Conservation (phyloP, 30 jellyfish, hydroid and myxozoan genomes). For the Chrysaora quinquecirrha region DNA sequence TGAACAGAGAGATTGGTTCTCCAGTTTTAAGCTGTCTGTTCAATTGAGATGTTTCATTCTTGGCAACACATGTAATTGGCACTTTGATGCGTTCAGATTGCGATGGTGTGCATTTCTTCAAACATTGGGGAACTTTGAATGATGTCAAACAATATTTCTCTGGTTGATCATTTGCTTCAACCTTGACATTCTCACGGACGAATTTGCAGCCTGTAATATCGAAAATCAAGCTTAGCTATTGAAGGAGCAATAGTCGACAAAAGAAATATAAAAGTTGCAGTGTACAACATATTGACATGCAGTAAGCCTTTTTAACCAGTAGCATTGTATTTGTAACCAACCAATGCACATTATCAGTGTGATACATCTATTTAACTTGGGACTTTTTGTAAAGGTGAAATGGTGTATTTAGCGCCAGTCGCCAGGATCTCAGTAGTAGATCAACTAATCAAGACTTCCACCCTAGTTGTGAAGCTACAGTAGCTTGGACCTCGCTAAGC, state of each 20-base stretch:
- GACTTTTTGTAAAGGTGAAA: no score
- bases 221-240: background rate
- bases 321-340: background rate
- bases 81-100: conserved; percentile 22
- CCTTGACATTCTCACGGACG: conserved; percentile 36
- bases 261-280: background rate
- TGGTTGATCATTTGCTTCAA: conserved; percentile 6
- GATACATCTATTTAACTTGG: background rate
- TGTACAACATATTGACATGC: background rate
- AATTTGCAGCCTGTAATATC: conserved; percentile 40
- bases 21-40: conserved; percentile 26
- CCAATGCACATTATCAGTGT: background rate
- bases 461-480: no score
- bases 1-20: conserved; percentile 16
- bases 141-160: conserved; percentile 45
- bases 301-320: background rate
- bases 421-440: no score
- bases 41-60: conserved; percentile 37
- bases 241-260: background rate
- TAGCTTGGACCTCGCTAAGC: no score
- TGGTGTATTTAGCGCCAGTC: no score
- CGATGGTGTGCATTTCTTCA: conserved; percentile 17
- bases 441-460: no score
- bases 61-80: conserved; percentile 50
- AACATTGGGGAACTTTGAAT: conserved; percentile 54